These are phyloP conservation scores for Euthynnus affinis DNA, from an alignment of 2,797 vertebrate genomes.

Conservation along the genomic window DNA sequence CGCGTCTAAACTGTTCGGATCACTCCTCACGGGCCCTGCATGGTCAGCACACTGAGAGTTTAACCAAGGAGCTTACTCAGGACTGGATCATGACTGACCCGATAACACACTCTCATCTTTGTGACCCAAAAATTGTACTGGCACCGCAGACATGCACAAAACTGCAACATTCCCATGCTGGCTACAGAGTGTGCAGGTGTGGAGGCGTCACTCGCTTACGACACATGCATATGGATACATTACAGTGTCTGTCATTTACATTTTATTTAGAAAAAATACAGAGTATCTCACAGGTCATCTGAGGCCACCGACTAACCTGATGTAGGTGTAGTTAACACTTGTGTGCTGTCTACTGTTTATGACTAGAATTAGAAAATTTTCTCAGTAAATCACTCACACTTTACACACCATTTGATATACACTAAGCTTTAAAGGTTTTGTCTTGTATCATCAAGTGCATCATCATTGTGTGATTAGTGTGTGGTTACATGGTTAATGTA, in stretches of 20 bases:
- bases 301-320: slow-evolving; percentile 1
- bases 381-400: neutral
- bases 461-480: slow-evolving; percentile 16
- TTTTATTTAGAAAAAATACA: slow-evolving; percentile 1
- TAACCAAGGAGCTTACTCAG: slow-evolving; percentile 85
- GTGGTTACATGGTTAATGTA: neutral
- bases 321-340: neutral
- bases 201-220: neutral
- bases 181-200: neutral
- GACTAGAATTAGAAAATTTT: neutral
- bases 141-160: slow-evolving; percentile 19
- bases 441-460: slow-evolving; percentile 26
- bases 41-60: slow-evolving; percentile 86
- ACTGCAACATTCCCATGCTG: slow-evolving; percentile 6
- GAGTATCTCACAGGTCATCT: slow-evolving; percentile 15
- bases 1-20: slow-evolving; percentile 76
- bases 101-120: slow-evolving; percentile 80
- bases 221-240: neutral
- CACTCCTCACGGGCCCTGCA: slow-evolving; percentile 72
- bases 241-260: neutral
- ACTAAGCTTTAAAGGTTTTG: slow-evolving; percentile 9
- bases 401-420: neutral
- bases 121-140: slow-evolving; percentile 74
- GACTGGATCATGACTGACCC: slow-evolving; percentile 84
- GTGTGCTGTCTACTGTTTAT: neutral